These are phyloP conservation scores for Morus bassanus DNA, from an alignment of 2,797 vertebrate species.

Conservation along the genomic window DNA sequence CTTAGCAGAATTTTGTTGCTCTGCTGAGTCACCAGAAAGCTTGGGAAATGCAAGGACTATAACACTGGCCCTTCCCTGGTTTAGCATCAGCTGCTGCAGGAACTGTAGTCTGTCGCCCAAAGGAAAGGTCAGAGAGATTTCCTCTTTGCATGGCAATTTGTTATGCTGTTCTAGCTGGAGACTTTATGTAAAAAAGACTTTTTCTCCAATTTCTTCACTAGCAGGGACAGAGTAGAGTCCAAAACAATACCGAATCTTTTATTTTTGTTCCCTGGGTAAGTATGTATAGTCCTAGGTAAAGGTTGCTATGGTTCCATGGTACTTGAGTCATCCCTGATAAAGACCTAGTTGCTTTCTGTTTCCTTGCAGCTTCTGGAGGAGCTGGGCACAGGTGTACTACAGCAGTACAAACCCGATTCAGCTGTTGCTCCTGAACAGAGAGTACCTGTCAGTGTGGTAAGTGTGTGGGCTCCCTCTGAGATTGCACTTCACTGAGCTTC, in stretches of 20 bases:
- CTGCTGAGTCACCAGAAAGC: constrained; percentile 1
- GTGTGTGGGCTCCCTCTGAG: neutral
- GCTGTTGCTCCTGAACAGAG: constrained; percentile 66
- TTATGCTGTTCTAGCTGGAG: neutral
- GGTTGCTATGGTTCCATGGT: neutral
- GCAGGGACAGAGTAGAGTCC: neutral
- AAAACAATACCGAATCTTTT: neutral
- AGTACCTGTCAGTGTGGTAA: constrained; percentile 83
- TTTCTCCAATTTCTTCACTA: neutral
- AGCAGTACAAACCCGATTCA: constrained; percentile 87
- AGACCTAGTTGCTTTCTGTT: neutral
- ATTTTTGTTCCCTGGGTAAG: neutral
- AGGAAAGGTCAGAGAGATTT: neutral
- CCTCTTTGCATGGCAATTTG: neutral
- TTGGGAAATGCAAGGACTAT: neutral
- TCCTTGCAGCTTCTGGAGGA: constrained; percentile 88
- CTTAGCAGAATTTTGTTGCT: neutral
- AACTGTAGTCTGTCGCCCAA: neutral
- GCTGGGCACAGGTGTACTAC: constrained; percentile 89
- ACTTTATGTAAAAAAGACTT: neutral
- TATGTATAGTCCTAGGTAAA: neutral
- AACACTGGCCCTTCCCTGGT: neutral
- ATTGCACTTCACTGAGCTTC: neutral
- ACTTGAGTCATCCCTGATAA: neutral
- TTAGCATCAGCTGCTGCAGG: neutral